Evolutionary conservation across 2,888 invertebrate genomes (phyloP), one percentile per base, ranked within the genome.

Genomic region (Diaprepes abbreviatus): DNA sequence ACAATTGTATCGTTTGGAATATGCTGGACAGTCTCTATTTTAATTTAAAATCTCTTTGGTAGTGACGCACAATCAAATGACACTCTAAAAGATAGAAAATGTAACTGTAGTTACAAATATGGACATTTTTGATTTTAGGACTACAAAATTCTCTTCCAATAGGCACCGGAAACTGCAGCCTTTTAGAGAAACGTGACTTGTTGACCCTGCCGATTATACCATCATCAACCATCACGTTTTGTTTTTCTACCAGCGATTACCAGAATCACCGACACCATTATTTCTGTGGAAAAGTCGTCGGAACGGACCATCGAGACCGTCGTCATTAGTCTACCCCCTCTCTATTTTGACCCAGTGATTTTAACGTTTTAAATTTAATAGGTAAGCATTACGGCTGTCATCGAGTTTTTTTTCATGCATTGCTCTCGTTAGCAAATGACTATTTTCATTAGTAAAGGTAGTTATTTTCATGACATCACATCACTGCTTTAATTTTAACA

Each of bases 161-260:
- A 95, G 95, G 89, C 95, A 96, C 91, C 94, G 96, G 90, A 96
- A 96, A 90, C 91, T 95, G 87, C 93, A 95, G 89, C 95, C 95
- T 85, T 93, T 95, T 90, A 94, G 95, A 91, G 94, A 95, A 92
- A 95, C 95, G 95, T 95, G 95, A 95, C 93, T 93, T 90, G 48
- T 63, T 31, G 85, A 85, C 85, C 85, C 85, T 77, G 78, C 55
- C 68, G 66, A 59, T 35, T 45, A 28, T 45, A 55, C 33, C 45
- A 66, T 66, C 66, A 66, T 40, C 66, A 36, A 66, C 62, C 71
- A 59, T 67, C 66, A 64, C 67, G 65, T 69, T 66, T 66, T 67
- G 62, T 69, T 72, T 71, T 64, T 50, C 21, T 58, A 57, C 57
- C 50, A 57, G 43, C 48, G 55, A 64, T 64, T 65, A 54, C 43